Conservation (phyloP, 2,888 invertebrate genomes). For the Tiliacea citrago region DNA sequence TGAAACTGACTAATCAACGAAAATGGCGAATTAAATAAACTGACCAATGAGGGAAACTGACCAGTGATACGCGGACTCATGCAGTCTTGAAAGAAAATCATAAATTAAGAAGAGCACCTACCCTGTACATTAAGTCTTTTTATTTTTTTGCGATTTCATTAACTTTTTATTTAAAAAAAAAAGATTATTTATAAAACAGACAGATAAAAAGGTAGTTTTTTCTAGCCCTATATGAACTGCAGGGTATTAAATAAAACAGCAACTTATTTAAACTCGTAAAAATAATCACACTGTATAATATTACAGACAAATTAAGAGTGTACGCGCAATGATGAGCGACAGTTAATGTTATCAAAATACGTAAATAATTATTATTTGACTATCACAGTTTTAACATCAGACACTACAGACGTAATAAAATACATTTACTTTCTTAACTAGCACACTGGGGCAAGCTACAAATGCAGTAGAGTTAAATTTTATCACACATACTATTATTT, state of each 20-base stretch:
- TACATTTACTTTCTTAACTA: neutral
- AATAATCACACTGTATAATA: neutral
- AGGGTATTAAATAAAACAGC: neutral
- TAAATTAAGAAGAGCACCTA: neutral
- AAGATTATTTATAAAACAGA: neutral
- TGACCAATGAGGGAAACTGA: too few species aligned
- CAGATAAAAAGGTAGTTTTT: neutral
- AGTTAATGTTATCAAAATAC: constrained; percentile 2
- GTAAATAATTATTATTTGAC: neutral
- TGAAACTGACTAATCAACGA: too few species aligned
- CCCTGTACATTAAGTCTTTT: too few species aligned
- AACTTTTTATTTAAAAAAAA: too few species aligned
- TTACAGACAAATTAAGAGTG: neutral
- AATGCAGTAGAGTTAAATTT: neutral
- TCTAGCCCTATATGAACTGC: neutral
- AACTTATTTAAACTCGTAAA: neutral
- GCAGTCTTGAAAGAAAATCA: neutral
- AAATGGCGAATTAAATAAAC: too few species aligned
- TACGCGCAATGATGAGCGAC: neutral
- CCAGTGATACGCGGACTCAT: too few species aligned
- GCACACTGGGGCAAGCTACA: neutral
- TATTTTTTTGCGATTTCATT: neutral
- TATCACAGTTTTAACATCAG: neutral
- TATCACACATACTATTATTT: neutral
- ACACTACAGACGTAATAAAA: neutral